phyloP scores from a whole-genome alignment of 2,797 vertebrate species.

The Holocentrus rufus region DNA sequence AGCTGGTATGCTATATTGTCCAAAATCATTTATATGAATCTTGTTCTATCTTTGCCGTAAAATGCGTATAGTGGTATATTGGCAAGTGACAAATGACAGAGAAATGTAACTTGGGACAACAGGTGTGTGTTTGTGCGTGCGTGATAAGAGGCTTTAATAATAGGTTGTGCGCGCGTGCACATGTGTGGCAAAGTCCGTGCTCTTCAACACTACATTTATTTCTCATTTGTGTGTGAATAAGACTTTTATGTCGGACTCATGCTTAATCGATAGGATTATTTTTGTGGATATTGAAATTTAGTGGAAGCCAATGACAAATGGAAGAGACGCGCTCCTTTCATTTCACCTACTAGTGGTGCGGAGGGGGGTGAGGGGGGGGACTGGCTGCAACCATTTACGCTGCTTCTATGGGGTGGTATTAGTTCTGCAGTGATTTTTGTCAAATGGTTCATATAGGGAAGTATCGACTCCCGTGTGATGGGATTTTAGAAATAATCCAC shows the following conservation, averaged over 20 bases:
- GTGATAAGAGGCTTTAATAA: conserved; percentile 47
- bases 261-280: conserved; percentile 8
- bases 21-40: conserved; percentile 38
- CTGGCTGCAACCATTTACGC: conserved; percentile 92
- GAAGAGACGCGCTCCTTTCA: conserved; percentile 72
- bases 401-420: conserved; percentile 86
- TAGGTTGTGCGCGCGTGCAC: conserved; percentile 6
- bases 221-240: conserved; percentile 1
- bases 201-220: neutral
- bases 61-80: neutral
- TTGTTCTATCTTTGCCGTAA: conserved; percentile 13
- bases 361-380: conserved; percentile 40
- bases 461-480: conserved; percentile 60
- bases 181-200: conserved; percentile 7
- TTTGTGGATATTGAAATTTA: conserved; percentile 18
- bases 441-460: conserved; percentile 73
- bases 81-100: conserved; percentile 8
- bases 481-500: conserved; percentile 36
- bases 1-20: conserved; percentile 28
- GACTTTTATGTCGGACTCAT: conserved; percentile 15
- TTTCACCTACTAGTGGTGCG: conserved; percentile 74
- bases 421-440: conserved; percentile 64
- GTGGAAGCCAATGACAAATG: conserved; percentile 54
- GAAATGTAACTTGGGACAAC: conserved; percentile 53
- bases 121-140: conserved; percentile 58